Percentiles rank a stretch among this genome's conserved stretches.
Evolutionary conservation across 92 coral and sea anemone species (phyloP).

Genomic region (Actinostola sp.): DNA sequence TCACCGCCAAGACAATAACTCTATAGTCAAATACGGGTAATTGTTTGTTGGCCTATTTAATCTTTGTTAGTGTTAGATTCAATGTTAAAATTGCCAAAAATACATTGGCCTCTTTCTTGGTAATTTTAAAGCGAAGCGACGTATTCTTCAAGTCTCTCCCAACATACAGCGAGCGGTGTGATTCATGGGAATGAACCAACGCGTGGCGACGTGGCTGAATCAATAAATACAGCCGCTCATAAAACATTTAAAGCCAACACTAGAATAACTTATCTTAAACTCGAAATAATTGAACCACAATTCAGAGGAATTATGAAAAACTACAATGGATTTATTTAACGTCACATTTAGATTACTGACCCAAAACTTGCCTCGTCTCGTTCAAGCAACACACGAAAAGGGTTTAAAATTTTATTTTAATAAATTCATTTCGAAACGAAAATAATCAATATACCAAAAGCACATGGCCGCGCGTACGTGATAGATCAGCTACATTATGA

Average conservation of each 20-base stretch:
- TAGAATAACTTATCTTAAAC: constrained; percentile 16
- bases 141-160: constrained; percentile 2
- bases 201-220: constrained; percentile 49
- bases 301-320: not conserved
- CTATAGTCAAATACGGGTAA: not conserved
- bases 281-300: constrained; percentile 19
- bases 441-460: not conserved
- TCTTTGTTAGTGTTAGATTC: not conserved
- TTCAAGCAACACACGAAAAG: not conserved
- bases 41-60: constrained; percentile 2
- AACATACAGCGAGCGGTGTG: not conserved
- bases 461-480: not conserved
- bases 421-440: not conserved
- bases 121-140: not conserved
- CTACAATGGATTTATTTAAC: not conserved
- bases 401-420: not conserved
- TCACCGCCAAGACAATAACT: constrained; percentile 13
- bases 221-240: constrained; percentile 34
- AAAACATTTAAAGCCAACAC: constrained; percentile 32
- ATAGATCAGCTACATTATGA: too few species aligned
- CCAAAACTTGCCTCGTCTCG: not conserved
- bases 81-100: not conserved
- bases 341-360: not conserved
- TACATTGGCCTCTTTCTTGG: not conserved
- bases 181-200: constrained; percentile 20